phyloP scores from a whole-genome alignment of 2,797 vertebrate genomes.

The Hippoglossus hippoglossus region DNA sequence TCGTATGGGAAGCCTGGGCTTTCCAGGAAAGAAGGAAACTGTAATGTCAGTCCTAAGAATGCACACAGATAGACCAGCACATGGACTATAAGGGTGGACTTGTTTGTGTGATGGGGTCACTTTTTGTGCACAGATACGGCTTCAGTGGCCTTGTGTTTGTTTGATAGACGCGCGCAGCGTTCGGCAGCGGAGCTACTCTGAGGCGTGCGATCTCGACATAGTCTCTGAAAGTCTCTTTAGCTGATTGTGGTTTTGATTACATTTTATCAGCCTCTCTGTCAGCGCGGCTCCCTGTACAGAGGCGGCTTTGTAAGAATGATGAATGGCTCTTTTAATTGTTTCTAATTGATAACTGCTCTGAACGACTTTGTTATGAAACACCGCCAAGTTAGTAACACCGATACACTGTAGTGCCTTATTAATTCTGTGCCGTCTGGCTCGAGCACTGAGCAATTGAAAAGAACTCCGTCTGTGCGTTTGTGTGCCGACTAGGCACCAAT shows the following conservation, averaged over 20 bases:
- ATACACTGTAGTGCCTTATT: constrained; percentile 76
- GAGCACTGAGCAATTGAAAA: constrained; percentile 53
- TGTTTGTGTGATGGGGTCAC: constrained; percentile 36
- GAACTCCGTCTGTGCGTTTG: constrained; percentile 59
- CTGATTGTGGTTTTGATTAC: constrained; percentile 58
- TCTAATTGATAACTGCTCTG: constrained; percentile 78
- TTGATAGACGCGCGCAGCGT: constrained; percentile 29
- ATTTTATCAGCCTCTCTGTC: constrained; percentile 54
- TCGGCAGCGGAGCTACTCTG: constrained; percentile 15
- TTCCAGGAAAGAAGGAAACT: constrained; percentile 50
- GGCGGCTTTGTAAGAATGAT: constrained; percentile 63
- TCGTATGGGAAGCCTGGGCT: constrained; percentile 37
- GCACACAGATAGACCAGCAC: constrained; percentile 16
- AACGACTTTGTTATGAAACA: constrained; percentile 79
- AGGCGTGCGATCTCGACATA: constrained; percentile 35
- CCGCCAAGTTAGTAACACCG: constrained; percentile 75
- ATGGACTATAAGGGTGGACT: constrained; percentile 4
- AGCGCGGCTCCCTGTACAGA: constrained; percentile 28
- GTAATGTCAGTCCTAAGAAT: constrained; percentile 27
- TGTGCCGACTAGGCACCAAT: constrained; percentile 49
- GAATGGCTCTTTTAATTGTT: constrained; percentile 79
- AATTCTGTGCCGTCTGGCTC: constrained; percentile 74
- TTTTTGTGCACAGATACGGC: constrained; percentile 13
- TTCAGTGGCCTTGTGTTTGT: constrained; percentile 42
- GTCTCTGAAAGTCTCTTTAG: constrained; percentile 19